phyloP scores from a whole-genome alignment of 2,888 invertebrate species.

The Acheta domesticus region DNA sequence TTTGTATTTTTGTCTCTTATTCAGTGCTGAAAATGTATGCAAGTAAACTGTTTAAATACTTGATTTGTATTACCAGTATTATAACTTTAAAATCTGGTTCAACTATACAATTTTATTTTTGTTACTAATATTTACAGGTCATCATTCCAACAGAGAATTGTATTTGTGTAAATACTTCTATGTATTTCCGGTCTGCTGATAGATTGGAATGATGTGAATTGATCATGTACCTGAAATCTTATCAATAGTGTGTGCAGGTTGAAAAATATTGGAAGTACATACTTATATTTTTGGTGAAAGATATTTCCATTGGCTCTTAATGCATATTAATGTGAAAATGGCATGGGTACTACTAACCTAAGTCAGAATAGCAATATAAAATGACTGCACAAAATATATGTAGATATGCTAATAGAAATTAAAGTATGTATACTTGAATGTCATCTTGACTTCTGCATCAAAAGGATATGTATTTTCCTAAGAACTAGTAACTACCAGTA shows the following conservation, averaged over 20 bases:
- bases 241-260: conserved; percentile 18
- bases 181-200: conserved; percentile 4
- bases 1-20: neutral
- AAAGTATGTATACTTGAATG: conserved; percentile 4
- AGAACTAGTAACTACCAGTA: neutral
- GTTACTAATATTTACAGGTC: conserved; percentile 20
- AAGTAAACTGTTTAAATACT: neutral
- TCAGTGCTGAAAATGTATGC: neutral
- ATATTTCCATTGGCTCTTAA: conserved; percentile 18
- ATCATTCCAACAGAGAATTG: conserved; percentile 21
- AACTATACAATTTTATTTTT: conserved; percentile 20
- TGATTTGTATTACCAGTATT: conserved; percentile 18
- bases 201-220: conserved; percentile 18
- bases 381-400: conserved; percentile 18
- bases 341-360: conserved; percentile 1
- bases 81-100: conserved; percentile 18
- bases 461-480: conserved; percentile 11
- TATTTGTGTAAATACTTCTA: conserved; percentile 18
- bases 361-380: conserved; percentile 18
- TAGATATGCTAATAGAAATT: neutral
- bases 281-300: conserved; percentile 18
- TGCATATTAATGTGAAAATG: conserved; percentile 18
- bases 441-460: neutral
- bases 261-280: conserved; percentile 9
- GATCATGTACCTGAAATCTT: conserved; percentile 1